Evolutionary conservation across 2,113 vertebrate species (phyloP).

Genomic region (Anoura caudifer): DNA sequence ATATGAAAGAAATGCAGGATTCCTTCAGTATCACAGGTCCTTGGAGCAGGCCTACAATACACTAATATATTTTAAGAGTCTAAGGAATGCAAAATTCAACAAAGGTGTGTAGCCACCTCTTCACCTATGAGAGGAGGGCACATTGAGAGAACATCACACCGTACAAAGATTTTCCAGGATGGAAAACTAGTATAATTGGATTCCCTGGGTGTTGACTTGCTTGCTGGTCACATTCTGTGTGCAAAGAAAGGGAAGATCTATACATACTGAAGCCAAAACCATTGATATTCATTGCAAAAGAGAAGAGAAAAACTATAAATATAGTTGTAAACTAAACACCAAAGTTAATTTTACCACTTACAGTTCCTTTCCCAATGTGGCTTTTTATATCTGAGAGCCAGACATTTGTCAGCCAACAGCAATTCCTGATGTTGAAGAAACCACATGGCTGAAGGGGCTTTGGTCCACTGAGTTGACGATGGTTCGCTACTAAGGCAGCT

Average conservation of each 20-base stretch:
- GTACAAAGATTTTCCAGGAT: not conserved
- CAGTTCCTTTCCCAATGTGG: conserved; percentile 16
- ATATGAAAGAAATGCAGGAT: not conserved
- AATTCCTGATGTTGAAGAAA: conserved; percentile 1
- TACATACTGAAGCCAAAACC: not conserved
- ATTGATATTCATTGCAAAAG: not conserved
- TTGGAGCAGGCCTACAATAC: conserved; percentile 25
- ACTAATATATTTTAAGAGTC: not conserved
- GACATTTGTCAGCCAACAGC: conserved; percentile 8
- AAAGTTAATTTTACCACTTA: conserved; percentile 34
- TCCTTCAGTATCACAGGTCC: not conserved
- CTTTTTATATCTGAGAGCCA: conserved; percentile 44
- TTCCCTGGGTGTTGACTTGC: not conserved
- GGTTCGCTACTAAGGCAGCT: conserved; percentile 65
- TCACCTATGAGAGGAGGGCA: not conserved
- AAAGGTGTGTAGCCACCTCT: not conserved
- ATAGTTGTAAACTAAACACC: conserved; percentile 14
- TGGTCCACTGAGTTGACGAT: conserved; percentile 35
- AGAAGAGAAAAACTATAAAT: conserved; percentile 31
- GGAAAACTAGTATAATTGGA: not conserved
- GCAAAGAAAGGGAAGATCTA: conserved; percentile 20
- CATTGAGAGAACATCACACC: not conserved
- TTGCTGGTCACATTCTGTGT: conserved; percentile 45
- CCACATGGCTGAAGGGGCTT: conserved; percentile 3
- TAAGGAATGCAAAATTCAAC: not conserved